phyloP scores from a whole-genome alignment of 2,113 vertebrate species.

The Eurypyga helias region DNA sequence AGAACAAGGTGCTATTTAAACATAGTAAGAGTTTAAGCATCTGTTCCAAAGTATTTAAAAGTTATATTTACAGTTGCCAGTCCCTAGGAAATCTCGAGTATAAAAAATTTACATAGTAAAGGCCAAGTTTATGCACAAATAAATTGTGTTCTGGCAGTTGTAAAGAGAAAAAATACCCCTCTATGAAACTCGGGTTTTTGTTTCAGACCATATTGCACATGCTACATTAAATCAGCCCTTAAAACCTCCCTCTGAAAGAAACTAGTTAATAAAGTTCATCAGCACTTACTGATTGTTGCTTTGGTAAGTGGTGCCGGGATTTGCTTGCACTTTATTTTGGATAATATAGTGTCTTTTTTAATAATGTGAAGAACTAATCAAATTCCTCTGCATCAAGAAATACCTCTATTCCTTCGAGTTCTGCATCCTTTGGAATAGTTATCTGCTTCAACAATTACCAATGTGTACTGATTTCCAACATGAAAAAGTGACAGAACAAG shows the following conservation, averaged over 20 bases:
- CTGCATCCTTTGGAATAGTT: background rate
- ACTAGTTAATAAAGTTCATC: background rate
- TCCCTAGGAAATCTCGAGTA: background rate
- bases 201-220: background rate
- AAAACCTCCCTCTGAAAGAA: background rate
- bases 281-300: background rate
- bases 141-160: background rate
- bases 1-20: background rate
- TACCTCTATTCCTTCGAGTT: background rate
- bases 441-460: slow-evolving; percentile 20
- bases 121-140: background rate
- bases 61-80: background rate
- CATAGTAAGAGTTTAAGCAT: background rate
- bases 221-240: background rate
- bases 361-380: background rate
- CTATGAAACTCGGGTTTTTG: background rate
- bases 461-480: background rate
- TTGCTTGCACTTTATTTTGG: slow-evolving; percentile 14
- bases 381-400: background rate
- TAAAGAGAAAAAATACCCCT: background rate
- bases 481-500: background rate
- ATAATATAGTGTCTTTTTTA: background rate
- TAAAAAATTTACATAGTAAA: background rate
- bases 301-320: background rate
- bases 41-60: background rate